Base-by-base conservation (phyloP, 2,113 vertebrate species). In the Mustelus asterias region DNA sequence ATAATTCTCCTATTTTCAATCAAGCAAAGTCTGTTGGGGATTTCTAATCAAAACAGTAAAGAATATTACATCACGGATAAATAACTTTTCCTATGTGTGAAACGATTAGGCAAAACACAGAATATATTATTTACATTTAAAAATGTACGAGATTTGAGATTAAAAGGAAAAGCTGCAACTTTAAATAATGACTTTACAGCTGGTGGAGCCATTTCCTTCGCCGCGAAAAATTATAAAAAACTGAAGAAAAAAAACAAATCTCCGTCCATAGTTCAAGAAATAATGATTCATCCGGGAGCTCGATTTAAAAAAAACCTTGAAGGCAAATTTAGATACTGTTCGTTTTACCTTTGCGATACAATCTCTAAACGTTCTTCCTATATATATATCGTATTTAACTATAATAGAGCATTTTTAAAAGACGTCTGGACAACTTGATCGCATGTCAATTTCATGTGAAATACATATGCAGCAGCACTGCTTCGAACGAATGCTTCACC, bases 191-290 rank as follows among this genome's bases (percentile, higher is more conserved):
- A 95, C 41, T 95, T 72, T n/a, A 95, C 67, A 60, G 44, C 70
- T 54, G 93, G 37, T 70, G 93, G 93, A 69, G 67, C 93, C 93
- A 72, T 95, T 72, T 70, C 93, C 67, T 95, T 95, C 60, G 60
- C 60, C 93, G 37, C 37, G 67, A 72, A 95, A 48, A 41, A 48
- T 95, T 29, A 54, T 67, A 26, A 72, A 67, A 70, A 44, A 76
- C 41, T 95, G 65, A 95, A 95, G 94, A 95, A 72, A 95, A 95
- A 72, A 69, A 95, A 63, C 60, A 63, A 72, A 95, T 95, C 65
- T 95, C 94, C 94, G 44, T 95, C 94, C 94, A 95, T 72, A 48
- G 94, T 95, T 95, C 48, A 95, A 95, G 65, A 70, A 95, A 95
- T 92, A 92, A 92, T 95, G 94, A 95, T 76, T 95, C 94, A 70